Evolutionary conservation across 2,888 invertebrate species (phyloP), one percentile per base, ranked within the genome.

Genomic region (Ichneumoninae sp.): DNA sequence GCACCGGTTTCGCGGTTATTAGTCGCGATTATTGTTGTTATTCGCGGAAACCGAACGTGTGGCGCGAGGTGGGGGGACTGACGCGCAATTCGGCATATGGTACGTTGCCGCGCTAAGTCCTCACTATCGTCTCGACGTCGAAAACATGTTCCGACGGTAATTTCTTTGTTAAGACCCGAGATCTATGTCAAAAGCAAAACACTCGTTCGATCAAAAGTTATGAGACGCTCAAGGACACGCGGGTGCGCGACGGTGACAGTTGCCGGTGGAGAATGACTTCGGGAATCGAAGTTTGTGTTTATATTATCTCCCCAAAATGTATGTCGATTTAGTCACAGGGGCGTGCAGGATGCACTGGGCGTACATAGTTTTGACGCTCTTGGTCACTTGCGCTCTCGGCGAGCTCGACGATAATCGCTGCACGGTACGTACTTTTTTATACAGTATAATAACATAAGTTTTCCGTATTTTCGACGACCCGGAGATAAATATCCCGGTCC

Each of bases 61-160:
- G 36, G 44, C 60, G 40, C 16, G 63, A 69, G 26, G 30, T 69
- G 69, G 63, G 40, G 13, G 16, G 50, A 57, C 40, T 78, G 33
- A 50, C 65, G 73, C 78, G 63, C 69, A 73, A 60, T 79, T 83
- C 70, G 78, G 60, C 78, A 83, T 83, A 83, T 83, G 83, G 83
- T n/a, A 69, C 26, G 66, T 68, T 40, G 3, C 57, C 16, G 10
- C 36, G 13, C n/a, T 7, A 69, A 47, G 30, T 77, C 66, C 19
- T 22, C 36, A 36, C 10, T 57, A 13, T 16, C 26, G 10, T 6
- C n/a, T 36, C 10, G 63, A 63, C 6, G 16, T 50, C 8, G 19
- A 16, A 47, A 63, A 7, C 50, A 50, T 33, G 30, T 44, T 36
- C 1, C 52, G 33, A 8, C 52, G 4, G 26, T 16, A 52, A 77